Base-by-base conservation (phyloP, 2,797 vertebrate species). In the Tapera naevia region DNA sequence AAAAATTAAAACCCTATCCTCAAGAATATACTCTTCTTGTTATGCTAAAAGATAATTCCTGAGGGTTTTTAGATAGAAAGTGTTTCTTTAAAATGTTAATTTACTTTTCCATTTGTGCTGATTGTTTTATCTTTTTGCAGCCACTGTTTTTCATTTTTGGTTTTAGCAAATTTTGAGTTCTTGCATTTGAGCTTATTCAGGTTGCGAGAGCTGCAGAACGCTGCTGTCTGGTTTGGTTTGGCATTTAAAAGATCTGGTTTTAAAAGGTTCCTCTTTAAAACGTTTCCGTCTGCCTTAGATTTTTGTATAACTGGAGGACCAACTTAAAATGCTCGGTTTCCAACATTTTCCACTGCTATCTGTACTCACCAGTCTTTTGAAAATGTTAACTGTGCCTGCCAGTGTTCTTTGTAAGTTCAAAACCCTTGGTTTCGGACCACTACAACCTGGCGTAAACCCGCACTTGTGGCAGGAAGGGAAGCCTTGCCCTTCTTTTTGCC, bases 211-310 rank as follows among this genome's bases (percentile, higher is more conserved):
- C 67, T 56, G 45, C 74, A 94, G 80, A 93, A 76, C 0, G 0
- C n/a, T 80, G 56, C 69, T 94, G 95, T 95, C 74, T 92, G n/a
- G n/a, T 95, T 87, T 60, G 46, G 41, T 46, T 89, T 82, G 64
- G 67, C 45, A 24, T 92, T 71, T 76, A 66, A 92, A 50, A 78
- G 33, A n/a, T 53, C 79, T 70, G n/a, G 0, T 66, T 93, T 88
- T 81, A 13, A 79, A 89, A 79, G 9, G 70, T 80, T 89, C n/a
- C 7, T 75, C 94, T 73, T 75, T 5, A 91, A 81, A 79, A 30
- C 17, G 46, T 62, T 89, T 96, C 33, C 15, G 3, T 53, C 12
- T 15, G 58, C 64, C 75, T 93, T 81, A 24, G 65, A 56, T 78
- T 88, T 93, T 93, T 91, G 14, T 62, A 19, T 43, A 60, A 57